Base-by-base conservation (phyloP, 1,140 invertebrate species). In the Anastrepha obliqua region DNA sequence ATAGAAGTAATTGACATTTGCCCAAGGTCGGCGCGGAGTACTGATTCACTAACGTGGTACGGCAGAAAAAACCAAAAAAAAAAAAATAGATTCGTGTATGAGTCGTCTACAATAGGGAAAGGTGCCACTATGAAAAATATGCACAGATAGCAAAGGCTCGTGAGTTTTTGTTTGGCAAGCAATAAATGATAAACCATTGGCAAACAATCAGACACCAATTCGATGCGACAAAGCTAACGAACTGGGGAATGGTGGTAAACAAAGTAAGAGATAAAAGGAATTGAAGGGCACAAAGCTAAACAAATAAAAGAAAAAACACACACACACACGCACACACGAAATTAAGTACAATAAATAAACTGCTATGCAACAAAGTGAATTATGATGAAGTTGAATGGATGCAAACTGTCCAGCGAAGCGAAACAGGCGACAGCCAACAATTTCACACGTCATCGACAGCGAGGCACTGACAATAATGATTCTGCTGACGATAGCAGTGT, bases 391-490 rank as follows among this genome's bases (percentile, higher is more conserved):
- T 2, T 47, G 17, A 55, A 81, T 11, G 17, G 6, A 51, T 6
- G 74, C 7, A 81, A 20, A 67, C 17, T 29, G 64, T 5, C n/a
- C 8, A 62, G 2, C 29, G 11, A 55, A 81, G 74, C 9, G 15
- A n/a, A n/a, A 78, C 17, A 29, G 74, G 55, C 74, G 20, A 20
- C 47, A 13, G 47, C 13, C 15, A 51, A 81, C 44, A 81, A 81
- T 81, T 29, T 81, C 74, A 81, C 74, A 81, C 74, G 47, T 81
- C 74, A 51, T 20, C 47, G 42, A 13, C 74, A 44, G 67, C 44
- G 42, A 29, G 44, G 42, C 67, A 74, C 39, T 74, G 67, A 74
- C 67, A 74, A 74, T 74, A 17, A 74, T 74, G 39, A 74, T 74
- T 13, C 3, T 74, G 67, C 64, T 67, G 64, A 67, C 64, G 64